Evolutionary conservation across 2,888 invertebrate genomes (phyloP), one percentile per base, ranked within the genome.

Genomic region (Lasioglossum marginatum): DNA sequence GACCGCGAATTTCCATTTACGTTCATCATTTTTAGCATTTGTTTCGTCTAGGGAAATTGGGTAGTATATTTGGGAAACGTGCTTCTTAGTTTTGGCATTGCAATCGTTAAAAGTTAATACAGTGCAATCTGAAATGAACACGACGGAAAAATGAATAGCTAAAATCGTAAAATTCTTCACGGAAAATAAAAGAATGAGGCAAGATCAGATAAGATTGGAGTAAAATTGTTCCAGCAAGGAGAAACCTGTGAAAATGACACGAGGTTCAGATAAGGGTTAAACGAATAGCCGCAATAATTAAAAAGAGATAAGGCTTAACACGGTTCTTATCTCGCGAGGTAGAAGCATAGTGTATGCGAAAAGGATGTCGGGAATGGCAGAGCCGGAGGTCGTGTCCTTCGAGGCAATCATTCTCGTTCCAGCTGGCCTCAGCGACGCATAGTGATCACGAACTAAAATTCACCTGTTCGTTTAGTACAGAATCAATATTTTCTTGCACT

Each of bases 301-400:
- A 63, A 63, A 31, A 31, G 16, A 63, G 63, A 63, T 63, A 63
- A 63, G 27, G 16, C 16, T 16, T n/a, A 40, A 45, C 27, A 31
- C 37, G 23, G 31, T 80, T 57, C 43, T 70, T 75, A 71, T 75
- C 40, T 48, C 10, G 14, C 31, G 23, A 76, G 81, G 52, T 79
- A 27, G 40, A 74, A 48, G 63, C 19, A 4, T 52, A n/a, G 52
- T 4, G 19, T 23, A n/a, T 43, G 74, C 66, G 34, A 60, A 79
- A 91, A 91, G 86, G 87, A 87, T 88, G 89, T 83, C 87, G 89
- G 89, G 88, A 90, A 86, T 85, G 73, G 31, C 81, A 66, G 74
- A 80, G 79, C 48, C 81, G 78, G 88, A 90, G 89, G 89, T 89
- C 85, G 83, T 60, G 88, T 88, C 92, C 91, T 92, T 91, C 90